Conservation (phyloP, 2,113 vertebrate genomes). For the Struthidea cinerea region DNA sequence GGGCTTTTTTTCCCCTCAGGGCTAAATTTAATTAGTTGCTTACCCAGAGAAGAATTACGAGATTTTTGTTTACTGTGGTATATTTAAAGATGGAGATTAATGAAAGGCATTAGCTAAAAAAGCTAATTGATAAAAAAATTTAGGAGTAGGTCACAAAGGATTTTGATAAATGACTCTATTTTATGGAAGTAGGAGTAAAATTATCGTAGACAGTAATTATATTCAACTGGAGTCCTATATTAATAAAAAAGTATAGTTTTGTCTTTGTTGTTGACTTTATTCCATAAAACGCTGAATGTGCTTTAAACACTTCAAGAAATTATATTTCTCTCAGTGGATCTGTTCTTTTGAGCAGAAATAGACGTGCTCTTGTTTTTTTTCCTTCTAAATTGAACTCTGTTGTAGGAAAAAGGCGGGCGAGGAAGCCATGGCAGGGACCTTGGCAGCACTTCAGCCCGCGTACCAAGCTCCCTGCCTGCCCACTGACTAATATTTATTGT, state of each 20-base stretch:
- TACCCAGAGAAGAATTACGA: neutral
- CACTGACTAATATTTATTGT: neutral
- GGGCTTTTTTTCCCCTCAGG: neutral
- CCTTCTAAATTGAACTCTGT: neutral
- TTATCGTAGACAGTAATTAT: neutral
- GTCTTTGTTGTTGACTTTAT: neutral
- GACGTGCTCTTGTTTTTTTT: neutral
- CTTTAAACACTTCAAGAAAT: neutral
- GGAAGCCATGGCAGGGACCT: neutral
- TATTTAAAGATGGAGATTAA: constrained; percentile 23
- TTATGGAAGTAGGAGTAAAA: neutral
- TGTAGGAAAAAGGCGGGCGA: neutral
- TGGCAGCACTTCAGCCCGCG: neutral
- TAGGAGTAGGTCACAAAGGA: neutral
- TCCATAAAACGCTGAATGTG: neutral
- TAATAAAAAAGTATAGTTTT: neutral
- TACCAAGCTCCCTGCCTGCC: neutral
- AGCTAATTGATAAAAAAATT: neutral
- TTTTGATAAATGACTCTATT: neutral
- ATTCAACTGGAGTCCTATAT: neutral
- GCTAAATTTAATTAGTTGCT: neutral
- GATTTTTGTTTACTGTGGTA: neutral
- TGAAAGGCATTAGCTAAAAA: neutral
- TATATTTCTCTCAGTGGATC: neutral
- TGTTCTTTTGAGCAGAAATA: neutral